Evolutionary conservation across 2,797 vertebrate genomes (phyloP), one percentile per base, ranked within the genome.

Genomic region (Malacoraja senta): DNA sequence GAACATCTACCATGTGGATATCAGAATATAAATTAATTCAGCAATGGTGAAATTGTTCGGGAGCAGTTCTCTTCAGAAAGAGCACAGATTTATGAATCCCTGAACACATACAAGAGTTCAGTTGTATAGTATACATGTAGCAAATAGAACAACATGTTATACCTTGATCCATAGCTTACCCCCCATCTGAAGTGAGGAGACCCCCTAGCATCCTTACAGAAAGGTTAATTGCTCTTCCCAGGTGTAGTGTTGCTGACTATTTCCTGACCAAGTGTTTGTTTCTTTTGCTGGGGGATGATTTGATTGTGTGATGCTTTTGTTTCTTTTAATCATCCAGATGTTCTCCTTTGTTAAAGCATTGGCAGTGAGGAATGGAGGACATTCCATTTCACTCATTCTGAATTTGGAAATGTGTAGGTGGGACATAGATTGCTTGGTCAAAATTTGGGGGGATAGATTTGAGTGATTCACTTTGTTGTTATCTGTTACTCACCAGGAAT

Each of bases 21-120:
- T 29, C 74, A 74, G 72, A 77, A 77, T 78, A 78, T n/a, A 78
- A 78, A 78, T 32, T n/a, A 78, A 78, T 78, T 32, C 76, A 78
- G n/a, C 76, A 32, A 3, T 78, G 74, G 74, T 77, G 29, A 78
- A 79, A 79, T 79, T 12, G 35, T 19, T 38, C 32, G 3, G n/a
- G 35, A 6, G 17, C 6, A 38, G 38, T 79, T 79, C 24, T 79
- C 78, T 79, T 38, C 78, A 79, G 32, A 32, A 12, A 4, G 4
- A 32, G 21, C 4, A 24, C 78, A 38, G 78, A 17, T 79, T 79
- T 19, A 79, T 21, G 17, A 13, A 79, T 79, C 17, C 15, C 4
- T 32, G 76, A 78, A 32, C 21, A 78, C 12, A 68, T 29, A 78
- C 26, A n/a, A 78, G 29, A 78, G 1, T 78, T 79, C 35, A 38